Percentiles rank a stretch among this genome's conserved stretches.
Evolutionary conservation across 2,797 vertebrate species (phyloP).

Genomic region (Thalassophryne amazonica): DNA sequence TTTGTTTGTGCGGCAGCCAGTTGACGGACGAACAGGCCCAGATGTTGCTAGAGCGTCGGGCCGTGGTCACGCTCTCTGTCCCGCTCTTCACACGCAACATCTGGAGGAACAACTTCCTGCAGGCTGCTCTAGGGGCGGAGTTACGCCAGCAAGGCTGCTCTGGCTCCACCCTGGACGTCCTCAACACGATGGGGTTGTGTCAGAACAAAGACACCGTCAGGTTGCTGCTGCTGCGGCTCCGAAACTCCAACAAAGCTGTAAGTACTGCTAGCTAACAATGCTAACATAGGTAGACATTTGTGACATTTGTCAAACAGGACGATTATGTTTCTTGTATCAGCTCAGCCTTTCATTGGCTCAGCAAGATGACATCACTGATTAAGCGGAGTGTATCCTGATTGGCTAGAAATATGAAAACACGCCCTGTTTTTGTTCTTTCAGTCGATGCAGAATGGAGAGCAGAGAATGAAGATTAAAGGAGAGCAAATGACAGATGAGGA

Average conservation of each 20-base stretch:
- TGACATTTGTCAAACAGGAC: no score
- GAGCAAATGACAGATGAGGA: constrained; percentile 21
- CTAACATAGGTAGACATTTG: no score
- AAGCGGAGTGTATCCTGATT: no score
- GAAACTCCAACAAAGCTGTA: constrained; percentile 14
- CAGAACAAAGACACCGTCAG: constrained; percentile 70
- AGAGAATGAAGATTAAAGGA: constrained; percentile 19
- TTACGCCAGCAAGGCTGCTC: constrained; percentile 66
- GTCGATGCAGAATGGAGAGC: constrained; percentile 30
- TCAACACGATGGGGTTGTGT: constrained; percentile 70
- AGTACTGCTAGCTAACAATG: no score
- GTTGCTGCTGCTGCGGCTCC: constrained; percentile 52
- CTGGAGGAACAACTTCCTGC: constrained; percentile 71
- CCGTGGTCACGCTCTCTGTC: constrained; percentile 61
- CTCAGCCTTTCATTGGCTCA: no score
- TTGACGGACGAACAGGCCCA: constrained; percentile 61
- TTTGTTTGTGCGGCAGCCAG: constrained; percentile 29
- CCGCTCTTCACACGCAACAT: constrained; percentile 72
- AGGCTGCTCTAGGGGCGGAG: constrained; percentile 64
- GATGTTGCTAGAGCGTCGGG: constrained; percentile 53
- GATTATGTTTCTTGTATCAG: no score
- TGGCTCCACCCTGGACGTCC: constrained; percentile 48
- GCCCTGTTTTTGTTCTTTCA: neutral
- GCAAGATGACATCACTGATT: no score
- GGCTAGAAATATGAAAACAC: no score